Evolutionary conservation across 2,113 vertebrate species (phyloP).

Genomic region (Daboia siamensis): DNA sequence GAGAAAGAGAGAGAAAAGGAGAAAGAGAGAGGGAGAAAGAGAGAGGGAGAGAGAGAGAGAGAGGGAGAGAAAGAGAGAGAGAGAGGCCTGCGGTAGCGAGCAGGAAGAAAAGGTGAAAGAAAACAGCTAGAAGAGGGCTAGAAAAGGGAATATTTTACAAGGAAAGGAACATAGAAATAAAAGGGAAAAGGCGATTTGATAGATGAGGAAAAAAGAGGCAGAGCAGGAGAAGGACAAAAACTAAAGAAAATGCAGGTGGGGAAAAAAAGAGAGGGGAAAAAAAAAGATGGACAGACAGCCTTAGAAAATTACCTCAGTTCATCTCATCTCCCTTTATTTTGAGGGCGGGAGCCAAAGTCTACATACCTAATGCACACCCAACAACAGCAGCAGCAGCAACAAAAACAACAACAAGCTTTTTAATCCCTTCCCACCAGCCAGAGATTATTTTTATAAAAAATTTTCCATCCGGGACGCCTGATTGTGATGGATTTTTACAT

Average conservation of each 20-base stretch:
- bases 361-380: background rate
- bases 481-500: background rate
- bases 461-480: background rate
- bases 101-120: background rate
- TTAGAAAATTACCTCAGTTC: no score
- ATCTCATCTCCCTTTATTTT: background rate
- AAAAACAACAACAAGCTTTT: background rate
- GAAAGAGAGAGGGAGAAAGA: no score
- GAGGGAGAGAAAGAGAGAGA: no score
- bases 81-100: background rate
- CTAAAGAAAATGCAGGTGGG: no score
- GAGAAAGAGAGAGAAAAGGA: background rate
- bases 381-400: background rate
- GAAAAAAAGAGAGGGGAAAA: background rate
- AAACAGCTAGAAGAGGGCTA: background rate
- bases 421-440: background rate
- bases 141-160: background rate
- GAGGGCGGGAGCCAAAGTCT: background rate
- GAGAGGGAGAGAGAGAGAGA: no score
- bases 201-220: background rate
- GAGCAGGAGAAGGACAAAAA: background rate
- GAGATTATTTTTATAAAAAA: background rate
- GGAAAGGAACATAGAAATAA: no score
- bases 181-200: accelerated
- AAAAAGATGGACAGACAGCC: background rate